Evolutionary conservation across 2,797 vertebrate genomes (phyloP).

Genomic region (Lithobates pipiens): DNA sequence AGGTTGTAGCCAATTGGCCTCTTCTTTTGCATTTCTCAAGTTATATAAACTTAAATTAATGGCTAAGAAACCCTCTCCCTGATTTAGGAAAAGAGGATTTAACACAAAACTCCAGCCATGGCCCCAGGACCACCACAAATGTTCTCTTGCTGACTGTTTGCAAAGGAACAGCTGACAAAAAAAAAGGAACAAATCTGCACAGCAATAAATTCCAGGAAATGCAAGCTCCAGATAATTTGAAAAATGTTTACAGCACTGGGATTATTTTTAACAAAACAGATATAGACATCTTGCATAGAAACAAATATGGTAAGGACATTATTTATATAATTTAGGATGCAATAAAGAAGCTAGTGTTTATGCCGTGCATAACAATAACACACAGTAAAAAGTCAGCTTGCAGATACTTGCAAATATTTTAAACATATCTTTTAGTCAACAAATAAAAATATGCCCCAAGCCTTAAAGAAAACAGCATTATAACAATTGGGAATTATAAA

Average conservation of each 20-base stretch:
- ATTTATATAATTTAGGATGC: conserved; percentile 32
- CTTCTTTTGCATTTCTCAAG: too few relatives aligned
- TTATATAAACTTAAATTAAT: conserved; percentile 10
- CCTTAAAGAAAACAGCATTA: not conserved
- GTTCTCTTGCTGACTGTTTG: conserved; percentile 36
- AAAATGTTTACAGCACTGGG: conserved; percentile 53
- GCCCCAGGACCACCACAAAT: conserved; percentile 51
- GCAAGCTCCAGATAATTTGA: conserved; percentile 49
- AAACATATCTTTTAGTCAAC: not conserved
- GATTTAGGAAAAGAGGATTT: not conserved
- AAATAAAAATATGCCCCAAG: not conserved
- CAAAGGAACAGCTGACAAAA: conserved; percentile 55
- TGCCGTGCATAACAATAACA: not conserved
- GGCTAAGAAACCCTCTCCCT: conserved; percentile 7
- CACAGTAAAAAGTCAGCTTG: not conserved
- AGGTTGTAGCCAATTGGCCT: too few relatives aligned
- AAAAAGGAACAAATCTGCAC: conserved; percentile 46
- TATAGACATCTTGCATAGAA: conserved; percentile 41
- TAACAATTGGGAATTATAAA: not conserved
- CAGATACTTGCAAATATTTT: conserved; percentile 6
- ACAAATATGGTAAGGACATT: conserved; percentile 29
- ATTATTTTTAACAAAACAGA: conserved; percentile 48
- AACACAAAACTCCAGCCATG: conserved; percentile 14
- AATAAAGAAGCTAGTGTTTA: conserved; percentile 9
- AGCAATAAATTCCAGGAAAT: conserved; percentile 60